Conservation (phyloP, 2,797 vertebrate species). For the Pipistrellus kuhlii region DNA sequence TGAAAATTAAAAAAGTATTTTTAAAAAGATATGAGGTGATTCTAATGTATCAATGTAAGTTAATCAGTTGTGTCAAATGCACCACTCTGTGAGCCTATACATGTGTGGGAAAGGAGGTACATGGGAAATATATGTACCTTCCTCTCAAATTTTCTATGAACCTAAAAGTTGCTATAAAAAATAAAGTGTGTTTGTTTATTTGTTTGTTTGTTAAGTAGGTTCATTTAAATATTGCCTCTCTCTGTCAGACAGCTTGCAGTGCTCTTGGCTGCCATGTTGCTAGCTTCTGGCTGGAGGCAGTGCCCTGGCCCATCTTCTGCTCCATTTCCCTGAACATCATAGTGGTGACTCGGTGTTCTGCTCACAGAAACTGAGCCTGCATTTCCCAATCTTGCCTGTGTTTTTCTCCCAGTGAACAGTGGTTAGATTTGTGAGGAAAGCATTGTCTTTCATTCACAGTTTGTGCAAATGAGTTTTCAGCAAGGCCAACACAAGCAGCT, state of each 20-base stretch:
- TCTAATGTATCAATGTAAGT: accelerated
- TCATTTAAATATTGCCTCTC: background rate
- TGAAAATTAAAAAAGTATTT: background rate
- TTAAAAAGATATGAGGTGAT: background rate
- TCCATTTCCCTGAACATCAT: slow-evolving; percentile 28
- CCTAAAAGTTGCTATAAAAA: background rate
- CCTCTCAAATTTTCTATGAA: background rate
- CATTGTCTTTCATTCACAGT: background rate
- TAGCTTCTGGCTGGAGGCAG: background rate
- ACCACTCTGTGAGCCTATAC: too few relatives aligned
- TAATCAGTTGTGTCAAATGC: background rate
- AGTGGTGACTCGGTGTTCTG: background rate
- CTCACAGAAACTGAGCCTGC: background rate
- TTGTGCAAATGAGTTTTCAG: background rate
- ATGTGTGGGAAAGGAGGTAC: too few relatives aligned
- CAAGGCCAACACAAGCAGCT: background rate
- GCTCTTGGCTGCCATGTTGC: accelerated
- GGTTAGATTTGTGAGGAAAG: slow-evolving; percentile 4
- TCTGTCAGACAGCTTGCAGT: background rate
- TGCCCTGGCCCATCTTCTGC: slow-evolving; percentile 30
- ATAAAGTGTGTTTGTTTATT: background rate
- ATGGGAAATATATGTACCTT: background rate
- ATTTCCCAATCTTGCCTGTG: background rate
- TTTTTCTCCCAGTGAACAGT: slow-evolving; percentile 17
- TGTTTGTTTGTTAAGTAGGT: background rate